phyloP scores from a whole-genome alignment of 2,113 vertebrate genomes.

The Myotis davidii region DNA sequence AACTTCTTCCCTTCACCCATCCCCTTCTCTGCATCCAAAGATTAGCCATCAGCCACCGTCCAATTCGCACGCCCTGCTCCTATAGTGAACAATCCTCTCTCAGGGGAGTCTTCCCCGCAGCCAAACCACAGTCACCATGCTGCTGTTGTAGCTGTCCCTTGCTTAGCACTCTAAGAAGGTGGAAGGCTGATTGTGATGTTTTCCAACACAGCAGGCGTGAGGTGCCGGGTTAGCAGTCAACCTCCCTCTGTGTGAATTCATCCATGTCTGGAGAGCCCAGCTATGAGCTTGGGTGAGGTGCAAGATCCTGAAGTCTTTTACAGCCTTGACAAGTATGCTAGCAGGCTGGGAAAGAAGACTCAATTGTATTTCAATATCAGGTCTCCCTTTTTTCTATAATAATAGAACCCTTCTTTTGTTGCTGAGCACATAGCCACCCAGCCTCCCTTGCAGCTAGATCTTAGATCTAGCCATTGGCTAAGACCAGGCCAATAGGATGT shows the following conservation, averaged over 20 bases:
- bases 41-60: background rate
- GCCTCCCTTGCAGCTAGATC: background rate
- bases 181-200: background rate
- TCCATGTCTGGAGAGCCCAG: background rate
- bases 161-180: background rate
- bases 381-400: background rate
- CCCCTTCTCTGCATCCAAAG: background rate
- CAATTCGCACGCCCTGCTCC: background rate
- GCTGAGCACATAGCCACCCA: background rate
- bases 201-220: background rate
- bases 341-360: background rate
- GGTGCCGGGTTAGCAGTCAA: too few species aligned
- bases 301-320: background rate
- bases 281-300: background rate
- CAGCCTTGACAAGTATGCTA: background rate
- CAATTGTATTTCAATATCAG: background rate
- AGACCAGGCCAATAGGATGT: background rate
- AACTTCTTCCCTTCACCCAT: background rate
- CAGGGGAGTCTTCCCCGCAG: background rate
- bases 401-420: background rate
- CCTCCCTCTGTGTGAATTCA: background rate
- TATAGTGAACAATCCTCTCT: background rate
- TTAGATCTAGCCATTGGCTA: background rate
- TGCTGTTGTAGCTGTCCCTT: background rate
- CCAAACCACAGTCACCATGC: background rate